These are phyloP conservation scores for Abscondita cerata DNA, from an alignment of 2,888 invertebrate species.

Conservation along the genomic window DNA sequence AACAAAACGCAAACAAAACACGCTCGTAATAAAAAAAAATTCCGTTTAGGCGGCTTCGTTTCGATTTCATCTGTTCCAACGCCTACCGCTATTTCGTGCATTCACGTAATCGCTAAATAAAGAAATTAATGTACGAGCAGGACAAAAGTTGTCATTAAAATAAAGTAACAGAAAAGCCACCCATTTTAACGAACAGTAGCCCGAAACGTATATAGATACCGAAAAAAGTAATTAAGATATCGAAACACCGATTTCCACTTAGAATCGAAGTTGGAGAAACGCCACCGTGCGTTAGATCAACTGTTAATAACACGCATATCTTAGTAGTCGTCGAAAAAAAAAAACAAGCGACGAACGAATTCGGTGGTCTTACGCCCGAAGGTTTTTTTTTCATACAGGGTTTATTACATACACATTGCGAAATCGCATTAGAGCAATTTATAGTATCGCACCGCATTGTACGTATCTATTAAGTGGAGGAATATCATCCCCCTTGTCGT, in stretches of 20 bases:
- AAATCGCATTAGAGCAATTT: slow-evolving; percentile 46
- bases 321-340: background rate
- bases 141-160: no score
- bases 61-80: background rate
- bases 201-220: slow-evolving; percentile 27
- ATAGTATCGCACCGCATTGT: slow-evolving; percentile 40
- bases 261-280: slow-evolving; percentile 28
- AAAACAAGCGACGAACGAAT: background rate
- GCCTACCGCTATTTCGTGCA: no score
- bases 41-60: no score
- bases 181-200: slow-evolving; percentile 36
- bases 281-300: slow-evolving; percentile 43
- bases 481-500: slow-evolving; percentile 36
- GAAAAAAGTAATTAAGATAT: slow-evolving; percentile 36
- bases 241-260: slow-evolving; percentile 38
- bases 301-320: background rate
- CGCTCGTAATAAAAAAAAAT: no score
- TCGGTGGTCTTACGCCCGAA: slow-evolving; percentile 19
- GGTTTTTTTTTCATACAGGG: no score
- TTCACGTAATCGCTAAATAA: no score
- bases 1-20: background rate
- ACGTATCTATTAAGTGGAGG: slow-evolving; percentile 36
- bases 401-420: slow-evolving; percentile 11
- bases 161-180: slow-evolving; percentile 14
- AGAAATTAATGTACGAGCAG: no score